Evolutionary conservation across 2,888 invertebrate species (phyloP).

Genomic region (Maniola hyperantus): DNA sequence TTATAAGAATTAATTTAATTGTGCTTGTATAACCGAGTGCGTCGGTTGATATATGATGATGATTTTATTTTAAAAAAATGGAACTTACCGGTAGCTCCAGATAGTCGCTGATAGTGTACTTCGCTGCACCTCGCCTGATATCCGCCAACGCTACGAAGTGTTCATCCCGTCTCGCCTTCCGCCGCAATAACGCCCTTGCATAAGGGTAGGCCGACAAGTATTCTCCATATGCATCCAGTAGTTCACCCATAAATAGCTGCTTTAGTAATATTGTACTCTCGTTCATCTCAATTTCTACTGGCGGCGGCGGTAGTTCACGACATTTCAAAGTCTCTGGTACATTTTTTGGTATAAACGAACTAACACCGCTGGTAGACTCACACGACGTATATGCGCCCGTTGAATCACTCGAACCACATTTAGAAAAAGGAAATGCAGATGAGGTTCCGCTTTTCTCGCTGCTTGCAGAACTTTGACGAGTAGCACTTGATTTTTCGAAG

Average conservation of each 20-base stretch:
- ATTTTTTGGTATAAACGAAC: conserved; percentile 66
- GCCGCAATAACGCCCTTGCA: conserved; percentile 83
- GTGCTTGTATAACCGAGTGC: not conserved
- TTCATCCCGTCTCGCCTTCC: conserved; percentile 84
- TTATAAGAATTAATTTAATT: not conserved
- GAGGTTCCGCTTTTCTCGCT: conserved; percentile 77
- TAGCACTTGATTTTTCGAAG: conserved; percentile 68
- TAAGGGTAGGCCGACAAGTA: conserved; percentile 84
- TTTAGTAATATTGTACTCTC: conserved; percentile 75
- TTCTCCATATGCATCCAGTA: conserved; percentile 86
- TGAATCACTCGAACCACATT: conserved; percentile 77
- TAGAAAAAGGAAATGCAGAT: conserved; percentile 77
- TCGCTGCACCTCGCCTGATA: conserved; percentile 85
- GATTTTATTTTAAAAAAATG: conserved; percentile 24
- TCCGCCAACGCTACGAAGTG: conserved; percentile 86
- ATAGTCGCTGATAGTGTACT: conserved; percentile 84
- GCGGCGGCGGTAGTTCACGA: conserved; percentile 69
- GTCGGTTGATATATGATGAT: not conserved
- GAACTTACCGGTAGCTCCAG: conserved; percentile 87
- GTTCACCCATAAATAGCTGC: conserved; percentile 85
- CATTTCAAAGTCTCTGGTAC: conserved; percentile 66
- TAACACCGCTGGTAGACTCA: conserved; percentile 75
- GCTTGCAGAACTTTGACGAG: conserved; percentile 73
- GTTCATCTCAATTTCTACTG: conserved; percentile 57
- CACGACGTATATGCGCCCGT: conserved; percentile 75